phyloP scores from a whole-genome alignment of 2,888 invertebrate species.

The Gibbula magus region DNA sequence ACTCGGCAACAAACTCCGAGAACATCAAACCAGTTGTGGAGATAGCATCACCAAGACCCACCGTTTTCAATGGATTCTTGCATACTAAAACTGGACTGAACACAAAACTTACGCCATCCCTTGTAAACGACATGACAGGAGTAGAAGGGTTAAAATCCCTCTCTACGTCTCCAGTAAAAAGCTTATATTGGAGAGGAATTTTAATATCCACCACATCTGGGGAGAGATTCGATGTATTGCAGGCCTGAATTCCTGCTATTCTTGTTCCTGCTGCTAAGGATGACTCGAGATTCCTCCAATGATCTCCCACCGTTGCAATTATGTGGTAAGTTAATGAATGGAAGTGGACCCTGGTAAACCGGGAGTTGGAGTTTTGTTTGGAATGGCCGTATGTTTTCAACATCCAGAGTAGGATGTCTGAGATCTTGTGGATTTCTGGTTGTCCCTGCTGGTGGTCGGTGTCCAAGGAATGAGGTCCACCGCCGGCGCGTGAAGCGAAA shows the following conservation, averaged over 20 bases:
- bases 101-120: slow-evolving; percentile 73
- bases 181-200: slow-evolving; percentile 70
- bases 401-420: slow-evolving; percentile 77
- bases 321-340: slow-evolving; percentile 77
- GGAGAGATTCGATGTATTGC: slow-evolving; percentile 62
- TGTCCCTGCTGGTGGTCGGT: slow-evolving; percentile 54
- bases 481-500: slow-evolving; percentile 72
- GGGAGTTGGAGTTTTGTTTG: slow-evolving; percentile 61
- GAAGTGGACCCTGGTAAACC: slow-evolving; percentile 76
- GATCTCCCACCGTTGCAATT: slow-evolving; percentile 68
- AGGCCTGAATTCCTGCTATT: slow-evolving; percentile 75
- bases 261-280: slow-evolving; percentile 76
- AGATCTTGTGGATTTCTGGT: slow-evolving; percentile 75
- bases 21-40: slow-evolving; percentile 76
- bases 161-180: slow-evolving; percentile 60
- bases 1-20: slow-evolving; percentile 59
- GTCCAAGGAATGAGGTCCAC: slow-evolving; percentile 71
- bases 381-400: slow-evolving; percentile 74
- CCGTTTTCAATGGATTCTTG: slow-evolving; percentile 75
- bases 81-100: slow-evolving; percentile 77
- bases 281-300: slow-evolving; percentile 75
- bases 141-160: slow-evolving; percentile 60
- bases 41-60: slow-evolving; percentile 77
- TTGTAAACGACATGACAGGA: slow-evolving; percentile 74
- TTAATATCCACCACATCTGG: slow-evolving; percentile 72